phyloP scores from a whole-genome alignment of 2,888 invertebrate species.

The Gandaritis pyraliata region DNA sequence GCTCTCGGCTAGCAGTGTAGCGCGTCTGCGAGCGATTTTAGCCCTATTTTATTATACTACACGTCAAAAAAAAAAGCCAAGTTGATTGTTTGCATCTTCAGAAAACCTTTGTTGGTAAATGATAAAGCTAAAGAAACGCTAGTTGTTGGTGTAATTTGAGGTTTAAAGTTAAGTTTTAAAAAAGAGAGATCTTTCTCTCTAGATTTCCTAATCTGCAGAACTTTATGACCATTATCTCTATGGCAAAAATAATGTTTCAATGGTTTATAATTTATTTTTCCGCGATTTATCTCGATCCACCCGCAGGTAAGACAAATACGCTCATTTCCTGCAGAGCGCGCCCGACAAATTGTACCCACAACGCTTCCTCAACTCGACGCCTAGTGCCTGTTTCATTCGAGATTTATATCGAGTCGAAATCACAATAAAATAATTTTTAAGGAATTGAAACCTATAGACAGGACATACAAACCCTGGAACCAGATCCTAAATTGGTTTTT shows the following conservation, averaged over 20 bases:
- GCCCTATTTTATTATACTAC: too few relatives aligned
- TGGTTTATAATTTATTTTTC: background rate
- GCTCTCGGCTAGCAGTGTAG: slow-evolving; percentile 49
- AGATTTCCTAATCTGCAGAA: too few relatives aligned
- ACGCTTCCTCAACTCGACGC: slow-evolving; percentile 25
- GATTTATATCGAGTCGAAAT: slow-evolving; percentile 22
- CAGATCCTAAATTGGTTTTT: background rate
- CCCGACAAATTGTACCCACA: slow-evolving; percentile 73
- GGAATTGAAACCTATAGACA: slow-evolving; percentile 3
- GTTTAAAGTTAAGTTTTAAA: too few relatives aligned
- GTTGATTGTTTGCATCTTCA: too few relatives aligned
- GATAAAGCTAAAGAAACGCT: too few relatives aligned
- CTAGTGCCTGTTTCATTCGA: slow-evolving; percentile 16
- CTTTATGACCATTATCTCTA: too few relatives aligned
- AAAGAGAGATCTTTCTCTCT: too few relatives aligned
- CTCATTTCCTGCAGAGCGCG: slow-evolving; percentile 78
- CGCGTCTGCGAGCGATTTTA: slow-evolving; percentile 31
- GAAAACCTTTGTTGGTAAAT: too few relatives aligned
- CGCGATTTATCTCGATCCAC: slow-evolving; percentile 46
- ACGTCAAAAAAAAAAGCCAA: too few relatives aligned
- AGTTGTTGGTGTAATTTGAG: too few relatives aligned
- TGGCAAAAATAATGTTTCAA: too few relatives aligned
- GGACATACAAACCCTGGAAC: too few relatives aligned
- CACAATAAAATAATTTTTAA: slow-evolving; percentile 12
- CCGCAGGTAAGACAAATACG: slow-evolving; percentile 80